Evolutionary conservation across 2,888 invertebrate genomes (phyloP), one percentile per base, ranked within the genome.

Genomic region (Polyploca ridens): DNA sequence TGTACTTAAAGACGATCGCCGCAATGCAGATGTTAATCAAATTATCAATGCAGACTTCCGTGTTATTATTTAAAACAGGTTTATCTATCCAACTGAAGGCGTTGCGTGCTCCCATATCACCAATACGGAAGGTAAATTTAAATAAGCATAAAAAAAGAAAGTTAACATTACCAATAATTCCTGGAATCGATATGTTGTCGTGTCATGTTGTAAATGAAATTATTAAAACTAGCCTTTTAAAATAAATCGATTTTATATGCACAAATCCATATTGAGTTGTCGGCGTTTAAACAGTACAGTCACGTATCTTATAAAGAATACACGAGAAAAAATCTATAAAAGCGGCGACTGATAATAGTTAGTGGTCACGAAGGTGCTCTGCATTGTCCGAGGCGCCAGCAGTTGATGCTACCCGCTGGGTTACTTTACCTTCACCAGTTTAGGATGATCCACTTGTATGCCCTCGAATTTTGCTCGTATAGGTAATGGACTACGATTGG

Each of bases 21-120:
- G 83, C 79, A 81, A 79, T 83, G 85, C 80, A 82, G 74, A 84
- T 81, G 91, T 80, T 93, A 93, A 93, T 93, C 83, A 87, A 90
- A 91, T 91, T 91, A 91, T 88, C 90, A 84, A 83, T 86, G 79
- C 84, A 79, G 79, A 90, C 89, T 89, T 92, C 91, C 90, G 87
- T 84, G 84, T 85, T 84, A 85, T 88, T 87, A 85, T 90, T 88
- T 83, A 83, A 85, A 90, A 90, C 89, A 81, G 82, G 88, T 88
- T 90, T 87, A 80, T 73, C 73, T 77, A 73, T n/a, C 27, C 61
- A 41, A 38, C 27, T 27, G 2, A 27, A 27, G 41, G 19, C 6
- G 54, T 19, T 54, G 41, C 59, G 13, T 27, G 41, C 61, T 61
- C 27, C 61, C 7, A 61, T 19, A 61, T 61, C 61, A 27, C 41